A percentile compares a stretch with the other conserved stretches of the same genome.
phyloP scores from a whole-genome alignment of 2,888 invertebrate genomes.

The Plebejus melissa region DNA sequence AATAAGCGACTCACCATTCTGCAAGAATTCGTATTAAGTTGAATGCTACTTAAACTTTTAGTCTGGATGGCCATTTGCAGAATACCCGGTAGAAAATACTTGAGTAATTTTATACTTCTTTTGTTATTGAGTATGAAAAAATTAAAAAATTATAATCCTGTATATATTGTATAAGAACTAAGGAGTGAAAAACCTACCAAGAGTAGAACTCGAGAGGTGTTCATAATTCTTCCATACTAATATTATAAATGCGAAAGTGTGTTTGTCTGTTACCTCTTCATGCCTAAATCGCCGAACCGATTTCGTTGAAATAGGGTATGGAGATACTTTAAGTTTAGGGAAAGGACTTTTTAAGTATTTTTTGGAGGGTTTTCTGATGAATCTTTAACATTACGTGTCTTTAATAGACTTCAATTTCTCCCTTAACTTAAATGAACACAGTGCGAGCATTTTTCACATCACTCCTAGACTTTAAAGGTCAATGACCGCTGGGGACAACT shows the following conservation, averaged over 20 bases:
- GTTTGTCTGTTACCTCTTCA: not conserved
- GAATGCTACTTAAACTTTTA: conserved; percentile 4
- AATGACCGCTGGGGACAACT: too few species aligned
- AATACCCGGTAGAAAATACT: not conserved
- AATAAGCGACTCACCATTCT: not conserved
- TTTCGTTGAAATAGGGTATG: too few species aligned
- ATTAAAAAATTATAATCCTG: not conserved
- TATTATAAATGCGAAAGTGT: not conserved
- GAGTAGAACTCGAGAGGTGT: not conserved
- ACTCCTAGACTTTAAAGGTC: too few species aligned
- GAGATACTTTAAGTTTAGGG: not conserved
- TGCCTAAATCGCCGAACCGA: not conserved
- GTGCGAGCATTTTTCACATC: too few species aligned
- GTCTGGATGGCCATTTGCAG: not conserved
- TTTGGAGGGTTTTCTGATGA: too few species aligned
- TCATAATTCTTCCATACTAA: not conserved
- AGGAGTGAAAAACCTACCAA: not conserved
- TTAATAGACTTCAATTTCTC: too few species aligned
- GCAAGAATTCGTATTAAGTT: not conserved
- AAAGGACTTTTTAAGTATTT: not conserved
- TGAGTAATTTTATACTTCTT: not conserved
- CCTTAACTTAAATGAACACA: too few species aligned
- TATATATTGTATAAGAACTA: not conserved
- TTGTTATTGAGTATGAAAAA: not conserved
- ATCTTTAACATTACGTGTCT: too few species aligned